Conservation (phyloP, 2,113 vertebrate genomes). For the Halichoerus grypus region DNA sequence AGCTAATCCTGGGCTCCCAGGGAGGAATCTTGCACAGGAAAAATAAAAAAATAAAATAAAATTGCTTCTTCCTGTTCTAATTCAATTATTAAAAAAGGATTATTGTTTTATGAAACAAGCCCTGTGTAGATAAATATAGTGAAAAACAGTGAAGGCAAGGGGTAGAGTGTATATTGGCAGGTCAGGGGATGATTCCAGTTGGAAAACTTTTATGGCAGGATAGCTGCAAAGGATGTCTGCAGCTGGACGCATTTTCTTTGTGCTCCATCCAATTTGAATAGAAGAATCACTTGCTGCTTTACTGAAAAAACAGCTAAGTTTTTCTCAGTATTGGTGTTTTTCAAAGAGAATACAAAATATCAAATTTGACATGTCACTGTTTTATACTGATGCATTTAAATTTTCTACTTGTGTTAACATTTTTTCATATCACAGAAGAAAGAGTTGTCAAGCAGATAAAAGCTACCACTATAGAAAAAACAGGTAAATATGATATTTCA, state of each 20-base stretch:
- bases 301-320: not conserved
- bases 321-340: not conserved
- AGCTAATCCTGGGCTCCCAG: not conserved
- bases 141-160: not conserved
- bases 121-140: not conserved
- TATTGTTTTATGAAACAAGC: not conserved
- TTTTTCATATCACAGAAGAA: slow-evolving; percentile 81
- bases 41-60: not conserved
- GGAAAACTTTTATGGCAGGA: not conserved
- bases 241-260: not conserved
- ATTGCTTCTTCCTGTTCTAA: not conserved
- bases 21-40: not conserved
- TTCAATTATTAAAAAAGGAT: not conserved
- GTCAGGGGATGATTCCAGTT: not conserved
- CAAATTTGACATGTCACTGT: slow-evolving; percentile 26
- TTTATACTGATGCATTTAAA: slow-evolving; percentile 45
- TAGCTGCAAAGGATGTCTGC: not conserved
- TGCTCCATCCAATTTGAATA: not conserved
- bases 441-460: slow-evolving; percentile 84
- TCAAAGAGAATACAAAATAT: slow-evolving; percentile 49
- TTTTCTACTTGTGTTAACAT: slow-evolving; percentile 63
- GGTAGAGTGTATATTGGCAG: not conserved
- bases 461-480: slow-evolving; percentile 77
- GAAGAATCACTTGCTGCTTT: not conserved
- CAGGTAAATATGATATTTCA: slow-evolving; percentile 79